phyloP scores from a whole-genome alignment of 2,888 invertebrate species.

The Punctoribates punctum region DNA sequence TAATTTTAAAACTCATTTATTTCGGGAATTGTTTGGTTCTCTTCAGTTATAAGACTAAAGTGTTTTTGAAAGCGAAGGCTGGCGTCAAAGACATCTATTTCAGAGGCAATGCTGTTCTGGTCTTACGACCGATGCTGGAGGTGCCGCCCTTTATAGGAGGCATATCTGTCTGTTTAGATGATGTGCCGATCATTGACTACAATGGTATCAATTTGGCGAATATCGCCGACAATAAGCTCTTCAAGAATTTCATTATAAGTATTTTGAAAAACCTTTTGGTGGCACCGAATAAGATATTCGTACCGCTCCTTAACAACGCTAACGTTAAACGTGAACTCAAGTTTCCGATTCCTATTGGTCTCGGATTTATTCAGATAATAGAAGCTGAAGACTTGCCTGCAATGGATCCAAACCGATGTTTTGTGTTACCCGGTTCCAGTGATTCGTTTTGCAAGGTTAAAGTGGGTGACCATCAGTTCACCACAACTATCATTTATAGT shows the following conservation, averaged over 20 bases:
- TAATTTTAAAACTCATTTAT: conserved; percentile 32
- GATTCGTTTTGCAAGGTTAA: conserved; percentile 27
- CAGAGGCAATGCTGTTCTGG: not conserved
- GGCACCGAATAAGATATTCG: conserved; percentile 23
- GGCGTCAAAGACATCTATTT: conserved; percentile 37
- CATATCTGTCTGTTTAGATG: conserved; percentile 21
- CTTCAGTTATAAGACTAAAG: conserved; percentile 16
- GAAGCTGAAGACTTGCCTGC: conserved; percentile 38
- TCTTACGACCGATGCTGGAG: conserved; percentile 28
- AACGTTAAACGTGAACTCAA: conserved; percentile 34
- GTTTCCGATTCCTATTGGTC: conserved; percentile 21
- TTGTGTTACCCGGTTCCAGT: not conserved
- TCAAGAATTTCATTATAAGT: not conserved
- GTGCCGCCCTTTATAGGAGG: conserved; percentile 36
- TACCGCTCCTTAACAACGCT: not conserved
- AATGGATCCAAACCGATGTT: not conserved
- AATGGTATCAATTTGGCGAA: conserved; percentile 39
- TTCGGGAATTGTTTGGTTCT: conserved; percentile 39
- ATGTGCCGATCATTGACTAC: conserved; percentile 33
- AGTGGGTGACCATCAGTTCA: conserved; percentile 14
- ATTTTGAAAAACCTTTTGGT: conserved; percentile 1
- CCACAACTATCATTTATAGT: not conserved
- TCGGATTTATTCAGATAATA: conserved; percentile 37
- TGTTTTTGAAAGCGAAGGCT: conserved; percentile 4
- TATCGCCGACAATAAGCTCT: conserved; percentile 36